phyloP scores from a whole-genome alignment of 2,888 invertebrate species.

The Azorinus chamasolen region DNA sequence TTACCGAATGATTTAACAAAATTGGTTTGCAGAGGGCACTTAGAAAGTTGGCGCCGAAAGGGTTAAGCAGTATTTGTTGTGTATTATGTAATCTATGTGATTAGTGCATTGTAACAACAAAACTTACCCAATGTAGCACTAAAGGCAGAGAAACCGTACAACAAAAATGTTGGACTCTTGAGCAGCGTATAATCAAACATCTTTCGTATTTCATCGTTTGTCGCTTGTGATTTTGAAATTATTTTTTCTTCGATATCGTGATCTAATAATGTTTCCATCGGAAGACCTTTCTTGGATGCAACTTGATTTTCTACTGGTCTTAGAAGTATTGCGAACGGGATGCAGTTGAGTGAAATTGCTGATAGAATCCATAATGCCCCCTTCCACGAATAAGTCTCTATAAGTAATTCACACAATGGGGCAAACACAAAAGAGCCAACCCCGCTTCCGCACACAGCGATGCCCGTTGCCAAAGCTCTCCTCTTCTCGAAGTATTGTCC shows the following conservation, averaged over 20 bases:
- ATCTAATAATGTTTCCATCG: too few species aligned
- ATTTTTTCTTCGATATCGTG: not conserved
- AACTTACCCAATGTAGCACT: constrained; percentile 79
- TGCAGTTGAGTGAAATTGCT: constrained; percentile 19
- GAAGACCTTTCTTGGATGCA: not conserved
- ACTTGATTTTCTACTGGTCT: not conserved
- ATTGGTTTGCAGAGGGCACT: too few species aligned
- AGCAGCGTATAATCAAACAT: constrained; percentile 93
- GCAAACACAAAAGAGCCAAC: constrained; percentile 31
- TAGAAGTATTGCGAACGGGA: constrained; percentile 22
- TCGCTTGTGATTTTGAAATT: constrained; percentile 1
- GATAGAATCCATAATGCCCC: constrained; percentile 24
- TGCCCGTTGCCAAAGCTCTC: constrained; percentile 33
- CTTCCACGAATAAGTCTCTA: constrained; percentile 28
- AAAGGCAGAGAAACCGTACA: constrained; percentile 79
- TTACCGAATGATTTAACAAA: too few species aligned
- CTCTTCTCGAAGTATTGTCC: constrained; percentile 16
- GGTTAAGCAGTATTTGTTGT: too few species aligned
- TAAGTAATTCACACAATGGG: constrained; percentile 13
- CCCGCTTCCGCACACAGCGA: constrained; percentile 24
- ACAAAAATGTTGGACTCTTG: constrained; percentile 92
- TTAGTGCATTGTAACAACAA: too few species aligned
- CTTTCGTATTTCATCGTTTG: too few species aligned
- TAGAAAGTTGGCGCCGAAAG: too few species aligned
- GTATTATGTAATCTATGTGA: too few species aligned